Base-by-base conservation (phyloP, 1,140 invertebrate genomes). In the Nasonia longicornis region DNA sequence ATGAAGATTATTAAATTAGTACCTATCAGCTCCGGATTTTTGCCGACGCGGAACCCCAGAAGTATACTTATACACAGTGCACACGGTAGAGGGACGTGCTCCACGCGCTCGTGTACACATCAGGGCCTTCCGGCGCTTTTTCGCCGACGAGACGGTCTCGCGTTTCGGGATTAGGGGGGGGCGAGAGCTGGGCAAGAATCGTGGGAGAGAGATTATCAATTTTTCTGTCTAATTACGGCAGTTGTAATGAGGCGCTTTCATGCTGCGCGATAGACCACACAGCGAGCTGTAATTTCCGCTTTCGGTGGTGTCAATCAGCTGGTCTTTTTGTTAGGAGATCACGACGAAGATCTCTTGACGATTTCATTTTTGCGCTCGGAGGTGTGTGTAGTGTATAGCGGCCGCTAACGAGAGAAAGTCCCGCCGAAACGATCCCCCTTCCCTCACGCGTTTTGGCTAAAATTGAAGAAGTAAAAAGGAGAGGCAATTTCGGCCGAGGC, bases 1-100 rank as follows among this genome's bases (percentile, higher is more conserved):
- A 87, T 87, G 86, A 87, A 87, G 85, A 88, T 88, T 88, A 88
- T 89, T 88, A 87, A 87, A 89, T 88, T 88, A 88, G 85, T 88
- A 86, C 86, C 86, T 87, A 82, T 86, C 86, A 84, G 77, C 35
- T 16, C 16, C 35, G 67, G 26, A 83, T 82, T 84, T 87, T 87
- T 85, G 52, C 67, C 22, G 14, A 14, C 31, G 70, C 69, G 48
- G 45, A 71, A 71, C 20, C 35, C 58, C 74, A 63, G 45, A 31
- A 42, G 20, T 66, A 22, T n/a, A n/a, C 20, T 6, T n/a, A 48
- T 16, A 48, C 45, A 48, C 45, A 48, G 12, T 16, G 10, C 12
- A 48, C 16, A 20, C 26, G 26, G 26, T 14, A n/a, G 6, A 58
- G 52, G 52, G 6, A 58, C 52, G 52, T 58, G 52, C 16, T 58